Percentiles rank a stretch among this genome's conserved stretches.
phyloP scores from a whole-genome alignment of 2,888 invertebrate species.

The Helobdella robusta region DNA sequence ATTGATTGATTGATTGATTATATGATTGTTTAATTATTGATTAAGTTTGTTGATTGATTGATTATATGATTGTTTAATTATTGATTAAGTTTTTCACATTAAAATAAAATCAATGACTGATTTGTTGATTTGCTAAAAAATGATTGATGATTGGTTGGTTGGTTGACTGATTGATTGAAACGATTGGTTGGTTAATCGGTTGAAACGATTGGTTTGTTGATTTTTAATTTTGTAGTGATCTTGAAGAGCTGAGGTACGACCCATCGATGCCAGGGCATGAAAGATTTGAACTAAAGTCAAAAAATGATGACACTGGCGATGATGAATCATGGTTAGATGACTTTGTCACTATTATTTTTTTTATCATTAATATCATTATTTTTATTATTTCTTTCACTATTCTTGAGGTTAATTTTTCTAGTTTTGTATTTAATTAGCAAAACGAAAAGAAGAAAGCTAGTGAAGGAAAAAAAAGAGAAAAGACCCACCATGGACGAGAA shows the following conservation, averaged over 20 bases:
- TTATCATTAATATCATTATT: background rate
- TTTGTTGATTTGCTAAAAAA: too few species aligned
- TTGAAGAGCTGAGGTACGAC: slow-evolving; percentile 17
- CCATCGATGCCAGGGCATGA: slow-evolving; percentile 13
- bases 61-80: too few species aligned
- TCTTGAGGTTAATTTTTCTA: background rate
- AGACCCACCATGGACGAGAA: background rate
- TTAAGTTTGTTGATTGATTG: too few species aligned
- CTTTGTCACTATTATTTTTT: background rate
- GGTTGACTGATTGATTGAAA: background rate
- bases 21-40: too few species aligned
- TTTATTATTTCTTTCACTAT: background rate
- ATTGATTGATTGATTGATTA: too few species aligned
- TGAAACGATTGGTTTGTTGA: too few species aligned
- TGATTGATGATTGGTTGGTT: background rate
- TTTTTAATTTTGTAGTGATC: too few species aligned
- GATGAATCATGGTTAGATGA: background rate
- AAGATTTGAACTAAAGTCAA: background rate
- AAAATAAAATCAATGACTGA: too few species aligned
- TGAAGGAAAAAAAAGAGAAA: too few species aligned
- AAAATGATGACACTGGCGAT: background rate
- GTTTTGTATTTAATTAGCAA: too few species aligned
- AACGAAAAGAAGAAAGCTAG: too few species aligned
- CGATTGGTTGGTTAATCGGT: background rate
- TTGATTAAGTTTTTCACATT: too few species aligned